Percentiles rank a stretch among this genome's conserved stretches.
These are phyloP conservation scores for Odontamblyopus rebecca DNA, from an alignment of 2,797 vertebrate genomes.

Conservation along the genomic window DNA sequence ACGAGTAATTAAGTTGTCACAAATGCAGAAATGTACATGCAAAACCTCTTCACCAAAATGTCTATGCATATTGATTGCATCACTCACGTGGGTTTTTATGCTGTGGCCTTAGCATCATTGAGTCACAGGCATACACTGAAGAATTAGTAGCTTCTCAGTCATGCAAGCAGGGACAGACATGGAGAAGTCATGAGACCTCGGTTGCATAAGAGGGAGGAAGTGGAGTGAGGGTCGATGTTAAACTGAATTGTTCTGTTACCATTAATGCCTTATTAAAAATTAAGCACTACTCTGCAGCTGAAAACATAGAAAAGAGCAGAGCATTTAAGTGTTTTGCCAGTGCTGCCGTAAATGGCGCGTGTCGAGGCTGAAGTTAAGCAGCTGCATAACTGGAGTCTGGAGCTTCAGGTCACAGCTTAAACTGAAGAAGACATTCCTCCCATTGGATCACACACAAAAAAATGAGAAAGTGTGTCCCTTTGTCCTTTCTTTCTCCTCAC, in stretches of 20 bases:
- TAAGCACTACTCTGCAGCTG: constrained; percentile 8
- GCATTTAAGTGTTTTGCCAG: constrained; percentile 52
- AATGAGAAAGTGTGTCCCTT: constrained; percentile 41
- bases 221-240: constrained; percentile 44
- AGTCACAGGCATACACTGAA: constrained; percentile 55
- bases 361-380: constrained; percentile 54
- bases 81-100: neutral
- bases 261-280: constrained; percentile 7
- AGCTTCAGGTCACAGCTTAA: constrained; percentile 26
- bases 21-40: neutral
- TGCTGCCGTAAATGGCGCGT: constrained; percentile 61
- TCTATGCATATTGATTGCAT: neutral
- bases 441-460: constrained; percentile 23
- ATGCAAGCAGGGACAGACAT: constrained; percentile 43
- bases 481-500: constrained; percentile 44
- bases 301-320: constrained; percentile 49
- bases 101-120: constrained; percentile 32
- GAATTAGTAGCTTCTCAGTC: constrained; percentile 47
- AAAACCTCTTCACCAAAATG: neutral
- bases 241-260: constrained; percentile 5
- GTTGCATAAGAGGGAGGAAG: constrained; percentile 62
- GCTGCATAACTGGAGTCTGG: constrained; percentile 41
- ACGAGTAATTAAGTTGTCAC: no score
- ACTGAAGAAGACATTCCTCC: constrained; percentile 35
- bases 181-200: constrained; percentile 61